A percentile compares a stretch with the other conserved stretches of the same genome.
These are phyloP conservation scores for Caranx melampygus DNA, from an alignment of 2,113 vertebrate genomes.

Conservation along the genomic window DNA sequence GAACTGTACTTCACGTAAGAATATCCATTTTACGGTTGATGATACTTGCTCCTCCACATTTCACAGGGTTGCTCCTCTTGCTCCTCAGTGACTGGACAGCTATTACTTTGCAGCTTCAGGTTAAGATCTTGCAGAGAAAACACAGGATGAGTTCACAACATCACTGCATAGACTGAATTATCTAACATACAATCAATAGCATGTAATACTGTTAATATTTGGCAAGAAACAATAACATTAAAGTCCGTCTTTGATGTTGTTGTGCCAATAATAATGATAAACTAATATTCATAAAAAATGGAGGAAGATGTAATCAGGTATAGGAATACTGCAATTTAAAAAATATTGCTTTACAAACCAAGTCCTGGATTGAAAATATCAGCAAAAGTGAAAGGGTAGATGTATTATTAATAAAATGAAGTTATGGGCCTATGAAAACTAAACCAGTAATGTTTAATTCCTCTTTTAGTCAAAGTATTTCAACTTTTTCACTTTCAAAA, in stretches of 20 bases:
- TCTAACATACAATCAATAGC: background rate
- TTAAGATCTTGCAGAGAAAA: background rate
- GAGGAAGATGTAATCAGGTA: too few relatives aligned
- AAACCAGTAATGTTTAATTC: background rate
- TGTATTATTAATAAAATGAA: background rate
- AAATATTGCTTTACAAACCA: background rate
- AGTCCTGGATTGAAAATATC: background rate
- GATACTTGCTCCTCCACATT: background rate
- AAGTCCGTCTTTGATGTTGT: background rate
- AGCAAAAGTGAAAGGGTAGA: background rate
- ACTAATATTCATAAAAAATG: too few relatives aligned
- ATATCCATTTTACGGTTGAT: background rate
- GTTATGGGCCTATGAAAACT: too few relatives aligned
- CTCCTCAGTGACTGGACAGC: background rate
- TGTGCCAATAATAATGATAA: too few relatives aligned
- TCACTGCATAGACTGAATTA: background rate
- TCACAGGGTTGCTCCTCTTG: background rate
- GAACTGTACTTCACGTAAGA: background rate
- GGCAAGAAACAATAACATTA: background rate
- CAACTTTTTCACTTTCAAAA: too few relatives aligned
- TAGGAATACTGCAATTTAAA: background rate
- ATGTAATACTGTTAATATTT: background rate
- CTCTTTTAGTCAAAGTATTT: background rate
- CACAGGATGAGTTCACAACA: background rate
- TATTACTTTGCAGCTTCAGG: background rate